Conservation (phyloP, 1,140 invertebrate species). For the Neuroterus valhalla region DNA sequence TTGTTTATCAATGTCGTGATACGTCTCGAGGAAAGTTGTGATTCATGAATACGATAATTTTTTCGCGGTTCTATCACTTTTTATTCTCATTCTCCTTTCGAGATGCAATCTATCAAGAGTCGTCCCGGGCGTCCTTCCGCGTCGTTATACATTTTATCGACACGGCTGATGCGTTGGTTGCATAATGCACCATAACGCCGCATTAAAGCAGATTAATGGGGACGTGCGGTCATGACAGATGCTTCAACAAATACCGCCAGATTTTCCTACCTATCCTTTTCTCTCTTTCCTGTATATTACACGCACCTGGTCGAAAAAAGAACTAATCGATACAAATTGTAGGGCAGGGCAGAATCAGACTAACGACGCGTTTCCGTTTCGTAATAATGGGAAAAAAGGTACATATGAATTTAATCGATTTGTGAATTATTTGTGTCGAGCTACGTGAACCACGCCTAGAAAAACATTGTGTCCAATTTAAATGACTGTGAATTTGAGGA, state of each 20-base stretch:
- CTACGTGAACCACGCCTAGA: too few species aligned
- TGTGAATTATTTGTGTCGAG: too few species aligned
- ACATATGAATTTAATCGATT: neutral
- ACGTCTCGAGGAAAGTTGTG: too few species aligned
- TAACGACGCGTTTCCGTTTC: constrained; percentile 2
- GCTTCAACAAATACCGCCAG: constrained; percentile 56
- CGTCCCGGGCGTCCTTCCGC: constrained; percentile 50
- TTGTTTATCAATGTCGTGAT: too few species aligned
- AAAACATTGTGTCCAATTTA: too few species aligned
- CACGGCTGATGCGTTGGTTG: constrained; percentile 48
- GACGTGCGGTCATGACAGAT: constrained; percentile 61
- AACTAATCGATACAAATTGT: constrained; percentile 28
- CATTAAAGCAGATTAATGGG: constrained; percentile 64
- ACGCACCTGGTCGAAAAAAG: constrained; percentile 48
- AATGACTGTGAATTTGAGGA: too few species aligned
- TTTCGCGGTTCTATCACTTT: neutral
- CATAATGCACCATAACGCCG: constrained; percentile 48
- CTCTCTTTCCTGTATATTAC: constrained; percentile 37
- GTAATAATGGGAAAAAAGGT: neutral
- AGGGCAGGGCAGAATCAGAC: neutral
- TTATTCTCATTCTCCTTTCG: constrained; percentile 7
- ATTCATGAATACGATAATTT: neutral
- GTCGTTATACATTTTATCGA: constrained; percentile 52
- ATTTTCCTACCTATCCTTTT: constrained; percentile 43
- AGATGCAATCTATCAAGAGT: constrained; percentile 28